Percentiles rank a stretch among this genome's conserved stretches.
Conservation (phyloP, 1,140 invertebrate genomes). For the Drosophila guanche region DNA sequence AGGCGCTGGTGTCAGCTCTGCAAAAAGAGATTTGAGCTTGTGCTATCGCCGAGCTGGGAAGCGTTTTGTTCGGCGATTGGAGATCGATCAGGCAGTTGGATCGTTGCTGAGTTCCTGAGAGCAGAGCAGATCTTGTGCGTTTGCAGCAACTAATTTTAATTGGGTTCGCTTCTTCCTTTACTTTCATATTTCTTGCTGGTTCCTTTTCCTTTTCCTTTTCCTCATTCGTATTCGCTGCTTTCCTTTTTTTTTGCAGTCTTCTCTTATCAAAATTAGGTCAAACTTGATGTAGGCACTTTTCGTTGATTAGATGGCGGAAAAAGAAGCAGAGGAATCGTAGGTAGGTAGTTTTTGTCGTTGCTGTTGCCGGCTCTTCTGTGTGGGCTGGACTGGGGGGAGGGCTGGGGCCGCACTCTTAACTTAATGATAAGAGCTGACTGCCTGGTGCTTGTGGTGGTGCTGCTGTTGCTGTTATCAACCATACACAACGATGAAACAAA, state of each 20-base stretch:
- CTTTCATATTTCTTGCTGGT: too few relatives aligned
- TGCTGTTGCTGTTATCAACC: constrained; percentile 29
- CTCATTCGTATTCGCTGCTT: constrained; percentile 13
- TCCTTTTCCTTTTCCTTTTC: background rate
- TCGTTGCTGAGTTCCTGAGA: constrained; percentile 2
- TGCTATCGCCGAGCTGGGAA: too few relatives aligned
- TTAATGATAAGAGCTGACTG: constrained; percentile 23
- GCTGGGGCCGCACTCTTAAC: background rate
- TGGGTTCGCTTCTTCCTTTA: constrained; percentile 16
- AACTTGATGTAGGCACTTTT: constrained; percentile 64
- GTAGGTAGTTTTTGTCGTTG: constrained; percentile 24
- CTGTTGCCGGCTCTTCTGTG: background rate
- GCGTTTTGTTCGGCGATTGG: too few relatives aligned
- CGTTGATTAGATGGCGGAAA: constrained; percentile 54
- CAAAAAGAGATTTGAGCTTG: too few relatives aligned
- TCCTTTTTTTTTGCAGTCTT: constrained; percentile 47
- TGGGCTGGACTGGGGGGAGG: background rate
- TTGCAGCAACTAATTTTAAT: constrained; percentile 60
- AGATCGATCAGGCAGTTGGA: background rate
- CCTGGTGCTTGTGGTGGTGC: background rate
- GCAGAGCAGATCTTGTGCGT: too few relatives aligned
- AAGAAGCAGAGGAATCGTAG: constrained; percentile 9
- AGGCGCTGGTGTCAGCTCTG: background rate
- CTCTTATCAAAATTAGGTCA: constrained; percentile 74
- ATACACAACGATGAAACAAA: constrained; percentile 42